Evolutionary conservation across 2,888 invertebrate genomes (phyloP).

Genomic region (Melanargia galathea): DNA sequence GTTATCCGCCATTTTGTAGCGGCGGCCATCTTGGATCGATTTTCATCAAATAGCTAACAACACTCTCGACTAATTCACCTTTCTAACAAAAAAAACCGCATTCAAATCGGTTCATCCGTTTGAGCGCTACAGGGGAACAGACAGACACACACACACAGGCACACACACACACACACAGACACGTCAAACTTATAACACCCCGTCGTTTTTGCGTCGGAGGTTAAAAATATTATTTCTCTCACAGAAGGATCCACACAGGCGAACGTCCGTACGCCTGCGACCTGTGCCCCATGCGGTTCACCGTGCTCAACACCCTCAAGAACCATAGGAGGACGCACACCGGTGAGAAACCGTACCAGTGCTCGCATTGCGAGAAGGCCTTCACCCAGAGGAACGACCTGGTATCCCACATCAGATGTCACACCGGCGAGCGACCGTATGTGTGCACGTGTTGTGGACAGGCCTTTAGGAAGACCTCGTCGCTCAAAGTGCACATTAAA

Average conservation of each 20-base stretch:
- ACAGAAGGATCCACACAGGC: slow-evolving; percentile 81
- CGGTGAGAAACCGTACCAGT: slow-evolving; percentile 81
- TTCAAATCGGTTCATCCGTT: too few species aligned
- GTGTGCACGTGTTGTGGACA: slow-evolving; percentile 74
- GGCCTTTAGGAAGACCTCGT: slow-evolving; percentile 78
- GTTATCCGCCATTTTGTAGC: too few species aligned
- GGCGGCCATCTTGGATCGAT: too few species aligned
- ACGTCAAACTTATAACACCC: too few species aligned
- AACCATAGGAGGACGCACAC: slow-evolving; percentile 83
- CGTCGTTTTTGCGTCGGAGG: not conserved
- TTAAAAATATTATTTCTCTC: not conserved
- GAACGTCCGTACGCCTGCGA: slow-evolving; percentile 83
- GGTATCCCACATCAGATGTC: slow-evolving; percentile 79
- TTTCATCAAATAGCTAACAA: too few species aligned
- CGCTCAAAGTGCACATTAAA: slow-evolving; percentile 76
- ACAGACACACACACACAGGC: too few species aligned
- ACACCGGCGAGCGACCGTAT: slow-evolving; percentile 77
- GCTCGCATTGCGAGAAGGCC: slow-evolving; percentile 79
- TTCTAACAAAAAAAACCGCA: too few species aligned
- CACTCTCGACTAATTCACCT: too few species aligned
- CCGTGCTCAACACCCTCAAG: slow-evolving; percentile 81
- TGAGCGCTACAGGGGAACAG: too few species aligned
- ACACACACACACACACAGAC: too few species aligned
- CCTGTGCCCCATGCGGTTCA: slow-evolving; percentile 80
- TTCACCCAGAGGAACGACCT: slow-evolving; percentile 83